Conservation (phyloP, 2,888 invertebrate genomes). For the Drosophila merina region DNA sequence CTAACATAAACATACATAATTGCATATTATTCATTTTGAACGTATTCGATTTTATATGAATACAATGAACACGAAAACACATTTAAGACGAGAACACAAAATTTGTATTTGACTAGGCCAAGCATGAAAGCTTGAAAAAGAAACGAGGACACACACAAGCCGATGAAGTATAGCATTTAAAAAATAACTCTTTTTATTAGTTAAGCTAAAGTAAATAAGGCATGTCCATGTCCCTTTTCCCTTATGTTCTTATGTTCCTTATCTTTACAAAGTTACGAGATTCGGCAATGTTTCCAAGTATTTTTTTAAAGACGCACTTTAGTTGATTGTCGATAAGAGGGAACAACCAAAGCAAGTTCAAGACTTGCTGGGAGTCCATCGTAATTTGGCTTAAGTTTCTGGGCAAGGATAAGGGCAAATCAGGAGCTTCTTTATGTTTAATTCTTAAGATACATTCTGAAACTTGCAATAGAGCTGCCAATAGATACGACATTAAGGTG, state of each 20-base stretch:
- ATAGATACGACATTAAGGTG: slow-evolving; percentile 20
- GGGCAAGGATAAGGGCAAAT: slow-evolving; percentile 10
- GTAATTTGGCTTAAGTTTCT: too few relatives aligned
- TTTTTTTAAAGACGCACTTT: neutral
- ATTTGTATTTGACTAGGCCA: slow-evolving; percentile 46
- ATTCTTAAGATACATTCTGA: slow-evolving; percentile 26
- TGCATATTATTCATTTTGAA: slow-evolving; percentile 76
- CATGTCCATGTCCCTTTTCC: slow-evolving; percentile 6
- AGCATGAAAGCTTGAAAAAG: slow-evolving; percentile 62
- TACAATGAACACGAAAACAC: slow-evolving; percentile 32
- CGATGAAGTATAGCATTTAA: slow-evolving; percentile 60
- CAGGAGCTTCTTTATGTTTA: slow-evolving; percentile 35
- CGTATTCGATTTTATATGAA: slow-evolving; percentile 70
- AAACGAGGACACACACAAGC: slow-evolving; percentile 29
- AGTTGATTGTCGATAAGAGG: too few relatives aligned
- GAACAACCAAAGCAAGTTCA: too few relatives aligned
- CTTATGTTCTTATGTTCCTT: too few relatives aligned
- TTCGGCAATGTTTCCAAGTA: slow-evolving; percentile 4
- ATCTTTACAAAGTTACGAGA: neutral
- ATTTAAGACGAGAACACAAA: slow-evolving; percentile 26
- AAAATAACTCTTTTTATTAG: slow-evolving; percentile 32
- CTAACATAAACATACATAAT: slow-evolving; percentile 38
- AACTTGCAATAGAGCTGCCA: slow-evolving; percentile 43
- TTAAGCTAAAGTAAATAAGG: slow-evolving; percentile 13
- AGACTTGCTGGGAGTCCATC: too few relatives aligned